Percentiles rank a stretch among this genome's conserved stretches.
Conservation (phyloP, 1,140 invertebrate species). For the Papilio aristodemus region DNA sequence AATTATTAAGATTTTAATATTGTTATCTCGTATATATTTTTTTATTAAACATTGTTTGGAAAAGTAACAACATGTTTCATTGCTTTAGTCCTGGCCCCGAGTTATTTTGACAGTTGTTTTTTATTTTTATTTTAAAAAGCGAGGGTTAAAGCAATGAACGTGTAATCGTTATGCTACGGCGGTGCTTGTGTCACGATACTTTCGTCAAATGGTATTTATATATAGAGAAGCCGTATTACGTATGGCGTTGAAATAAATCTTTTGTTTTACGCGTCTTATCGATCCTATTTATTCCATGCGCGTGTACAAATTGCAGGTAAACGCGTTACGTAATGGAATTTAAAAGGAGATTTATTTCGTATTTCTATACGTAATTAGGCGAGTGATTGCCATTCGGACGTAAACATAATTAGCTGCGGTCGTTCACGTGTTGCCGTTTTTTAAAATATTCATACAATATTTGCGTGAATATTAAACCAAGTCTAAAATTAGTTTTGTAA, state of each 20-base stretch:
- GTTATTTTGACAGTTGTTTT: slow-evolving; percentile 30
- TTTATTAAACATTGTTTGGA: slow-evolving; percentile 45
- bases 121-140: slow-evolving; percentile 37
- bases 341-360: slow-evolving; percentile 15
- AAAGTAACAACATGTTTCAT: slow-evolving; percentile 66
- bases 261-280: slow-evolving; percentile 38
- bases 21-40: slow-evolving; percentile 37
- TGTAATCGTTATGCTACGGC: slow-evolving; percentile 41
- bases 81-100: slow-evolving; percentile 71
- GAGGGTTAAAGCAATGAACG: slow-evolving; percentile 78
- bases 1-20: slow-evolving; percentile 25
- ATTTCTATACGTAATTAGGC: not conserved
- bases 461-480: not conserved
- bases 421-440: not conserved
- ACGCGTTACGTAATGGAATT: slow-evolving; percentile 11
- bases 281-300: slow-evolving; percentile 40
- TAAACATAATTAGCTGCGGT: not conserved
- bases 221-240: slow-evolving; percentile 55
- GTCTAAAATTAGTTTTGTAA: not conserved
- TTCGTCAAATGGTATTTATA: slow-evolving; percentile 37
- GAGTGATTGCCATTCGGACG: not conserved
- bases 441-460: not conserved
- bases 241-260: slow-evolving; percentile 40
- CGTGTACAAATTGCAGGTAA: slow-evolving; percentile 21
- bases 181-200: slow-evolving; percentile 31